Evolutionary conservation across 2,113 vertebrate species (phyloP).

Genomic region (Dromaius novaehollandiae): DNA sequence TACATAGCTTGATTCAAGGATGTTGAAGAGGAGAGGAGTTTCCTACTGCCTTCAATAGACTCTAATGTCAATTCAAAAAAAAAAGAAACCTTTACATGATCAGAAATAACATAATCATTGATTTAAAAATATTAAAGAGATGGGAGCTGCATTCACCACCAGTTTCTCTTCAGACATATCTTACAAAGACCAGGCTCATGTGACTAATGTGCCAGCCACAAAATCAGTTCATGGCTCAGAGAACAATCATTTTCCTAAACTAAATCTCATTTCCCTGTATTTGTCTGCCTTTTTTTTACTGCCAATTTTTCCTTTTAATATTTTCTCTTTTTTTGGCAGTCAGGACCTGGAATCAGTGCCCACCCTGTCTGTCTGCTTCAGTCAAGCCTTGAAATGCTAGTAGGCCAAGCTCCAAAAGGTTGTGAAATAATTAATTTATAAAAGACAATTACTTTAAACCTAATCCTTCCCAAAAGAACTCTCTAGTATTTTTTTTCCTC

Average conservation of each 20-base stretch:
- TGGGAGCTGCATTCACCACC: background rate
- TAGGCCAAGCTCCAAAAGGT: conserved; percentile 63
- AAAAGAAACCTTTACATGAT: background rate
- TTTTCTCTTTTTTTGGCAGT: conserved; percentile 68
- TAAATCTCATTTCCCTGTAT: conserved; percentile 28
- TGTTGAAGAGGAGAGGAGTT: conserved; percentile 22
- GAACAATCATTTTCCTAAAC: conserved; percentile 49
- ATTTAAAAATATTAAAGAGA: background rate
- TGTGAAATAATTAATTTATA: conserved; percentile 67
- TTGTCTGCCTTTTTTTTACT: background rate
- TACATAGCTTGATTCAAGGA: background rate
- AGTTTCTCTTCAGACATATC: background rate
- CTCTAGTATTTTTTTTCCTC: conserved; percentile 43
- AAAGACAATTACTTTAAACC: conserved; percentile 66
- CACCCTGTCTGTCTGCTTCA: conserved; percentile 43
- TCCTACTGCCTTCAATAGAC: background rate
- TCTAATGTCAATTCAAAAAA: background rate
- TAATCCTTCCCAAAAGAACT: conserved; percentile 58
- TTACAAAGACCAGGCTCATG: background rate
- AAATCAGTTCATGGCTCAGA: conserved; percentile 24
- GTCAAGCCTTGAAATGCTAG: conserved; percentile 44
- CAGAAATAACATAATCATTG: background rate
- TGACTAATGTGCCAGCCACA: background rate
- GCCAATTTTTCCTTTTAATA: conserved; percentile 35
- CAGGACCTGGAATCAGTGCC: conserved; percentile 29